Base-by-base conservation (phyloP, 1,140 invertebrate genomes). In the Polyergus mexicanus region DNA sequence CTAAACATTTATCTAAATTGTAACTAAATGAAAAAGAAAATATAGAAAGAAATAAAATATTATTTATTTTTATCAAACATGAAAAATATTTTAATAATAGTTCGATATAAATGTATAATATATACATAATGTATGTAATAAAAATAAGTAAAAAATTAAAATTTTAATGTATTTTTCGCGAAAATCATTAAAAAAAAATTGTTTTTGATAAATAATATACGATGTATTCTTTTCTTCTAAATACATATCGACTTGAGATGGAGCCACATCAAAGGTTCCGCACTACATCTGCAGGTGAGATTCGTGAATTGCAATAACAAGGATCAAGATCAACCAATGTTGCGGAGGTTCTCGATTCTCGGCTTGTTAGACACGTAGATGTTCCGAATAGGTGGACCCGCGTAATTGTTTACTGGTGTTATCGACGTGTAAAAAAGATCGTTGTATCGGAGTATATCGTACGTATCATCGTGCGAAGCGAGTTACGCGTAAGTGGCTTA, bases 251-350 rank as follows among this genome's bases (percentile, higher is more conserved):
- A 5, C 22, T 19, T 3, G 35, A 77, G 38, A 6, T 56, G 44
- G 56, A 22, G 22, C 54, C 16, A 8, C 19, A 44, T 11, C 19
- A 60, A n/a, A 19, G 3, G 25, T 28, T 28, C 1, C 16, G 13
- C n/a, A 75, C 65, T 66, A 77, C 81, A 88, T 91, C 90, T 91
- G 47, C 44, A 16, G 58, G 54, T 22, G 22, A 62, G 47, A 63
- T 10, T 32, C 58, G 60, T 22, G 88, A 51, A 76, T 69, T 32
- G 68, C 41, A 51, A 71, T 76, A 69, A 38, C 51, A 71, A 87
- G 74, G 87, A 41, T 85, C 86, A 58, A 65, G 87, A 41, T 85
- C 86, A 58, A 65, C 54, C 76, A 81, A 89, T 90, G 41, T 72
- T 44, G 35, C 28, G 32, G 35, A n/a, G 32, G 1, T 58, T 13